Percentiles rank a stretch among this genome's conserved stretches.
Conservation (phyloP, 2,888 invertebrate genomes). For the Phlogophora meticulosa region DNA sequence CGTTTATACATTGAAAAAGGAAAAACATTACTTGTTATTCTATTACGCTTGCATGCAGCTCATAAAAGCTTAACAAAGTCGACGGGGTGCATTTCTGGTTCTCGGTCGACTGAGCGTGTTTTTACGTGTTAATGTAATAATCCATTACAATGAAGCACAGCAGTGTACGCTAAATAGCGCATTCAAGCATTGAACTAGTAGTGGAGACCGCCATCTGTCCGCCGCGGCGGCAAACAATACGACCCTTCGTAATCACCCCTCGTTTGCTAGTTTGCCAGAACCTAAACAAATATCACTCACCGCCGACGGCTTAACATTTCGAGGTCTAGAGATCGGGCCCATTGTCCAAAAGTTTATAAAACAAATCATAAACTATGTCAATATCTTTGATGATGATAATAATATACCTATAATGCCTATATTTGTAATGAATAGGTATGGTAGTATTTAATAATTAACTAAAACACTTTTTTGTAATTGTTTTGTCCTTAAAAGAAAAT, state of each 20-base stretch:
- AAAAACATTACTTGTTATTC: constrained; percentile 82
- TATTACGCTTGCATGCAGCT: constrained; percentile 79
- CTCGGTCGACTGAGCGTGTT: constrained; percentile 88
- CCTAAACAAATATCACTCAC: constrained; percentile 88
- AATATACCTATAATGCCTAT: background rate
- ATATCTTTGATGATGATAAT: constrained; percentile 34
- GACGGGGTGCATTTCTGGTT: constrained; percentile 84
- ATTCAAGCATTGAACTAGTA: constrained; percentile 85
- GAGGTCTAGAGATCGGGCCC: constrained; percentile 69
- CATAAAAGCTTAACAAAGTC: constrained; percentile 82
- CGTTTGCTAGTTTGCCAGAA: constrained; percentile 83
- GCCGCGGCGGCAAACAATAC: constrained; percentile 86
- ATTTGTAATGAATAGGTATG: background rate
- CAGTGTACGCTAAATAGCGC: constrained; percentile 90
- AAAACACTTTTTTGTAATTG: constrained; percentile 18
- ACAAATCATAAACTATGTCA: constrained; percentile 53
- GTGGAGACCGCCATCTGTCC: constrained; percentile 87
- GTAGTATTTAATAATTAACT: constrained; percentile 9
- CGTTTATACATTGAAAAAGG: constrained; percentile 73
- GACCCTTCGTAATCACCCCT: constrained; percentile 87
- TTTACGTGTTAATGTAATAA: constrained; percentile 91
- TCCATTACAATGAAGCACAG: constrained; percentile 90
- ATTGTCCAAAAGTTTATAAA: constrained; percentile 72
- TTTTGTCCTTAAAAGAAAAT: constrained; percentile 33
- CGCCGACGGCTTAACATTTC: constrained; percentile 74